Evolutionary conservation across 2,797 vertebrate species (phyloP).

Genomic region (Echeneis naucrates): DNA sequence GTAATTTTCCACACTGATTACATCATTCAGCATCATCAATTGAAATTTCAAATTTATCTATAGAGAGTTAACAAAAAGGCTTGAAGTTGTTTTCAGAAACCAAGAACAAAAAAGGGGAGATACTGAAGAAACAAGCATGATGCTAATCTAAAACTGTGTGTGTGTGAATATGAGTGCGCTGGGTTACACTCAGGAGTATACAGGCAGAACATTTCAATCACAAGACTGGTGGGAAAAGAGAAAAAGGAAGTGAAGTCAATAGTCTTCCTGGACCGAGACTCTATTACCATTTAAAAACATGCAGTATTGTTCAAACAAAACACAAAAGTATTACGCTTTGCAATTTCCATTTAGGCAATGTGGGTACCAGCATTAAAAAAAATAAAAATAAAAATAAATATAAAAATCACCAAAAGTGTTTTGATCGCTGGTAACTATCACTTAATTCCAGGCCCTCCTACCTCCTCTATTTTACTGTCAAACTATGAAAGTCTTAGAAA

Average conservation of each 20-base stretch:
- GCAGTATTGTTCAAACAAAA: conserved; percentile 4
- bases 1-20: conserved; percentile 39
- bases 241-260: conserved; percentile 10
- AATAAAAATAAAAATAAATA: no score
- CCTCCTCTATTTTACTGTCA: no score
- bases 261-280: not conserved
- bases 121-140: conserved; percentile 14
- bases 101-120: not conserved
- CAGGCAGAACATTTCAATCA: conserved; percentile 39
- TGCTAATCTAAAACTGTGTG: conserved; percentile 15
- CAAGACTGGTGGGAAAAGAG: conserved; percentile 8
- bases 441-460: no score
- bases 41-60: conserved; percentile 13
- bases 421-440: no score
- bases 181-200: conserved; percentile 21
- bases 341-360: not conserved
- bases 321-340: not conserved
- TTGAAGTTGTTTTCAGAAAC: conserved; percentile 16
- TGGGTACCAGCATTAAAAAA: no score
- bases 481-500: no score
- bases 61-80: conserved; percentile 14
- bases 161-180: conserved; percentile 14
- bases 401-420: no score
- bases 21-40: conserved; percentile 36
- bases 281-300: conserved; percentile 7